Evolutionary conservation across 2,888 invertebrate species (phyloP), one percentile per base, ranked within the genome.

Genomic region (Drosophila antonietae): DNA sequence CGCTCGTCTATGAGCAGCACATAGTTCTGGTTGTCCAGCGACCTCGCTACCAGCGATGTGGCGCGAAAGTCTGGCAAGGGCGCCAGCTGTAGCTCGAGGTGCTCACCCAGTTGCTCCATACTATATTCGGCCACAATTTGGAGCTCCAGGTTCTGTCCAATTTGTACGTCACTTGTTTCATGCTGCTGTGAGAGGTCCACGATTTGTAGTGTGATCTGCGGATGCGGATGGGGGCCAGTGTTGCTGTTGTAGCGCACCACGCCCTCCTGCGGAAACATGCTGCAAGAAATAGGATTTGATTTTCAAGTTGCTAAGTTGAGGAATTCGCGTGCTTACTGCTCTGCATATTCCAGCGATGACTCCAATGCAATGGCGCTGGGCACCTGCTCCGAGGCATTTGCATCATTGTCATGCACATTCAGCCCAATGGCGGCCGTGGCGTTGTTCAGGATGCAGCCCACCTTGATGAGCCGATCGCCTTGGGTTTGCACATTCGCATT

Each of bases 401-500:
- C 15, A n/a, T 35, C 90, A 58, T 91, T 85, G 31, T 88, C 88
- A 0, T 46, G 51, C 0, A 44, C 69, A 18, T 79, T 75, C 5
- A 47, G 35, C 5, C 71, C 73, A 15, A 75, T 55, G n/a, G 73
- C 62, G 7, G 77, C 43, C 7, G 91, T 90, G 46, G 93, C 93
- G 47, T 94, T 93, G 78, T 93, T 93, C 55, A 96, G 94, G n/a
- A 96, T 95, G 88, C 97, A 97, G 0, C 96, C 96, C 7, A 97
- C 95, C 83, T 96, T 95, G 66, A 97, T 95, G 83, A 97, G 95
- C 67, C 97, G 95, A 93, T 97, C 97, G 0, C 96, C 97, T 68
- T 96, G 95, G 18, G 97, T 96, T 92, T 97, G 97, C 68, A 97
- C 96, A 79, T 97, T 95, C 0, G 95, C 95, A 93, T 97, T 97